Base-by-base conservation (phyloP, 2,797 vertebrate genomes). In the Saxicola maurus region DNA sequence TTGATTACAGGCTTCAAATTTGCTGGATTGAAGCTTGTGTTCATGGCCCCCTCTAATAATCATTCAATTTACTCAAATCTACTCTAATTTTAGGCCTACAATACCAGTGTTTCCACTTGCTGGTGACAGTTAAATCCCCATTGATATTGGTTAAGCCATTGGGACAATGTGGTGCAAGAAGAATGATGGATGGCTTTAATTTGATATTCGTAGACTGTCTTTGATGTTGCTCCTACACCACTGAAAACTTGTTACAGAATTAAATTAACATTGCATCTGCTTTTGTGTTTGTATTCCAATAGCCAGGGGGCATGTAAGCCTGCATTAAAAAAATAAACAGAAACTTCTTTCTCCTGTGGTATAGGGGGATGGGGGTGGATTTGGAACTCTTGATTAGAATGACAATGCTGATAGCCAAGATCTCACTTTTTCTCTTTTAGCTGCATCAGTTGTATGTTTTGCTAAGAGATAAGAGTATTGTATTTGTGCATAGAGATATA, bases 121-220 rank as follows among this genome's bases (percentile, higher is more conserved):
- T 35, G 59, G 76, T 83, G 88, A 95, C 92, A 93, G 81, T 85
- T 94, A 90, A 95, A 94, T 97, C 95, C 92, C 97, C 92, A 78
- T 35, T 81, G 81, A 95, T 97, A 94, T 81, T 95, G 93, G 92
- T 82, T 93, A 93, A 97, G 88, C 65, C 45, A 65, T 86, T 94
- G 95, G 92, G 93, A 95, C 89, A 90, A 71, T 72, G 86, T 86
- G 87, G 76, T 86, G 90, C 83, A 95, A 96, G 68, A 88, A 95
- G 84, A 92, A 86, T 97, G 97, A 98, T 96, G 92, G 93, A 98
- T 97, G 93, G 76, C 91, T 97, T 96, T 96, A 98, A 98, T 98
- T 97, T 95, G 82, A 96, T 96, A 95, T 95, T 96, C 87, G 83
- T 95, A 94, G 89, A 82, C 88, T 88, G 86, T 92, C 93, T 97